phyloP scores from a whole-genome alignment of 2,113 vertebrate genomes.

The Empidonax traillii region DNA sequence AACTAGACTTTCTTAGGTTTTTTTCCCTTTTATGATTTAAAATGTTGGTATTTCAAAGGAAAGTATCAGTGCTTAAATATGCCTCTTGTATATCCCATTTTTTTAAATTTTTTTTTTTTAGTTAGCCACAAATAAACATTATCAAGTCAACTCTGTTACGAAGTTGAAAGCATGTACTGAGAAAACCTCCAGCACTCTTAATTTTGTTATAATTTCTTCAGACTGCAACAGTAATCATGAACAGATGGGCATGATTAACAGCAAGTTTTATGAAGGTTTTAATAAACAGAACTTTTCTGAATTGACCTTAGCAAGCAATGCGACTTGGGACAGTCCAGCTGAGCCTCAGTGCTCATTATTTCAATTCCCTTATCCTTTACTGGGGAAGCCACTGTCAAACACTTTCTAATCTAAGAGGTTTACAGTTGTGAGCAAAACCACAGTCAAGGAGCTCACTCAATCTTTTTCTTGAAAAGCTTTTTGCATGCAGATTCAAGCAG shows the following conservation, averaged over 20 bases:
- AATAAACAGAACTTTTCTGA: background rate
- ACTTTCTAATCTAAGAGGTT: background rate
- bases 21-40: background rate
- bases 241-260: background rate
- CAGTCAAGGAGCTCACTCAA: background rate
- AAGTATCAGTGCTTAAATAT: background rate
- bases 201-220: background rate
- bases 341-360: background rate
- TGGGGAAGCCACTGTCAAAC: background rate
- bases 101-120: background rate
- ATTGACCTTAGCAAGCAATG: background rate
- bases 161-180: background rate
- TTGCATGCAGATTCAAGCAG: background rate
- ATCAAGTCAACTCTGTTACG: background rate
- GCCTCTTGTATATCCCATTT: accelerated
- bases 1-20: background rate
- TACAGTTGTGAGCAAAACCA: background rate
- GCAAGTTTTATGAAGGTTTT: background rate
- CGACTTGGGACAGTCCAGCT: background rate
- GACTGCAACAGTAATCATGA: background rate
- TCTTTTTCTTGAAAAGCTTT: background rate
- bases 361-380: background rate
- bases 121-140: background rate
- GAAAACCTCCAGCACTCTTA: background rate
- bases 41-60: background rate